A percentile compares a stretch with the other conserved stretches of the same genome.
Evolutionary conservation across 2,797 vertebrate genomes (phyloP).

Genomic region (Platalea minor): DNA sequence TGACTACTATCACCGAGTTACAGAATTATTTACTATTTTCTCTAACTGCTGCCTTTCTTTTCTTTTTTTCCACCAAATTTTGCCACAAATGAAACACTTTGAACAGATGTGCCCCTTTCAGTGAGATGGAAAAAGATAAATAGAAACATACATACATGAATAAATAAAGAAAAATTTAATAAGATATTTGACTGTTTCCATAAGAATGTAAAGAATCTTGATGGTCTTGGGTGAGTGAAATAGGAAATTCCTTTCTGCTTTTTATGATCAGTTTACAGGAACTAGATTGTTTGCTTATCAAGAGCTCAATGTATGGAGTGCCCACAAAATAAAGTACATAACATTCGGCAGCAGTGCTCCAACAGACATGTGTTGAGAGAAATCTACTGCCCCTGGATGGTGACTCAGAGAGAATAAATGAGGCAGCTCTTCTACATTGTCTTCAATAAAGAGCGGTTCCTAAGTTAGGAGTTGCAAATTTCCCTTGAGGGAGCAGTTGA

Average conservation of each 20-base stretch:
- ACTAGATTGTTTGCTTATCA: background rate
- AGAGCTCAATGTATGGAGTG: background rate
- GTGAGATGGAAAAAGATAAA: background rate
- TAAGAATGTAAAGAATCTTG: background rate
- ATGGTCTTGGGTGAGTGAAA: background rate
- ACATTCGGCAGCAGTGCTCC: background rate
- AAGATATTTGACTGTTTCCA: background rate
- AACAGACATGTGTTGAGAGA: background rate
- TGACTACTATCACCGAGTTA: background rate
- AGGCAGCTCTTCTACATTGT: background rate
- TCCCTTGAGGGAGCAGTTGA: background rate
- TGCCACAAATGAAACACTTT: background rate
- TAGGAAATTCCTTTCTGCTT: background rate
- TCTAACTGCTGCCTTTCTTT: background rate
- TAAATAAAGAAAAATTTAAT: background rate
- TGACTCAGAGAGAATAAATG: background rate
- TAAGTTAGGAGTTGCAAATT: background rate
- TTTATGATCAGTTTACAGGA: background rate
- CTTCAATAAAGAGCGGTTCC: background rate
- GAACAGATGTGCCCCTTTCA: background rate
- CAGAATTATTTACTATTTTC: background rate
- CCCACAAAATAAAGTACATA: background rate
- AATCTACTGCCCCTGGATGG: background rate
- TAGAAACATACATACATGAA: background rate
- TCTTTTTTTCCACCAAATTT: background rate